Evolutionary conservation across 2,888 invertebrate species (phyloP).

Genomic region (Caenorhabditis sp.): DNA sequence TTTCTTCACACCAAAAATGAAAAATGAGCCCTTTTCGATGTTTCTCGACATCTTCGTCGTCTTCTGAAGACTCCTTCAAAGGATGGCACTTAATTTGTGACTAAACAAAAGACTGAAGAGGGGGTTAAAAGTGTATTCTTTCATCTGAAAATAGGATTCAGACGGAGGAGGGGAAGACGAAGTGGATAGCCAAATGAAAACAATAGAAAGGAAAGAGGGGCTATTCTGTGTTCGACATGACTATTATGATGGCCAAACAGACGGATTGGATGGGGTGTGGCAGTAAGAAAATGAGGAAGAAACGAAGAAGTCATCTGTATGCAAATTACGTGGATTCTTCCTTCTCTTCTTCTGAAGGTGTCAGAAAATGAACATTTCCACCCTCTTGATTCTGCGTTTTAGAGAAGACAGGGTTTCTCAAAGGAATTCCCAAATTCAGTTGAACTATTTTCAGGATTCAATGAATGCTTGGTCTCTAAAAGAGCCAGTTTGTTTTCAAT

Average conservation of each 20-base stretch:
- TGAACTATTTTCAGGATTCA: too few species aligned
- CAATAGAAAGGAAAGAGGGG: slow-evolving; percentile 20
- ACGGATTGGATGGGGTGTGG: slow-evolving; percentile 53
- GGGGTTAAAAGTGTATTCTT: slow-evolving; percentile 22
- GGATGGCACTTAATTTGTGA: slow-evolving; percentile 54
- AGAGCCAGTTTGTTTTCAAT: too few species aligned
- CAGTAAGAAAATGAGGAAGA: slow-evolving; percentile 12
- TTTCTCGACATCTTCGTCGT: slow-evolving; percentile 1
- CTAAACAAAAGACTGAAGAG: slow-evolving; percentile 12
- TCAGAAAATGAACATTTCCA: slow-evolving; percentile 1
- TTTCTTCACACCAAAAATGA: slow-evolving; percentile 56
- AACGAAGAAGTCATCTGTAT: slow-evolving; percentile 48
- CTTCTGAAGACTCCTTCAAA: slow-evolving; percentile 8
- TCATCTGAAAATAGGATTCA: slow-evolving; percentile 49
- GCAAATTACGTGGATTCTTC: slow-evolving; percentile 47
- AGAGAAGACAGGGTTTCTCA: too few species aligned
- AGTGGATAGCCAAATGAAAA: slow-evolving; percentile 24
- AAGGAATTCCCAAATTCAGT: too few species aligned
- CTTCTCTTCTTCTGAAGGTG: slow-evolving; percentile 24
- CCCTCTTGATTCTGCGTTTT: background rate
- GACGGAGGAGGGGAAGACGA: background rate
- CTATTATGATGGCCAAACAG: slow-evolving; percentile 44
- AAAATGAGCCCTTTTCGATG: slow-evolving; percentile 42
- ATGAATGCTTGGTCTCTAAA: too few species aligned
- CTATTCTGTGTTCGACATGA: slow-evolving; percentile 44